phyloP scores from a whole-genome alignment of 2,113 vertebrate genomes.

The Origma solitaria region DNA sequence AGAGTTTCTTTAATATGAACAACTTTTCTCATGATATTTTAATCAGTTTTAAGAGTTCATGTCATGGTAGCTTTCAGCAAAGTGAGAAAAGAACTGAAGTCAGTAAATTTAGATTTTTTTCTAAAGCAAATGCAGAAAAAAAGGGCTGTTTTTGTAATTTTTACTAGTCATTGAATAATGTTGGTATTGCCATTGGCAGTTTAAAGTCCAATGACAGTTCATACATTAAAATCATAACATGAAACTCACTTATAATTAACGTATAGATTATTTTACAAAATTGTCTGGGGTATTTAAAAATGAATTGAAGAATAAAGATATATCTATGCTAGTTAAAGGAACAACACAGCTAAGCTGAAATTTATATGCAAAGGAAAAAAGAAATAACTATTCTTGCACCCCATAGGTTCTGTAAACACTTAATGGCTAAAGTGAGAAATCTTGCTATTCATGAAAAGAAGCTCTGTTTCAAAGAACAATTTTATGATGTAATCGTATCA shows the following conservation, averaged over 20 bases:
- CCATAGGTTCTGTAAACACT: background rate
- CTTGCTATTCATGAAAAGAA: background rate
- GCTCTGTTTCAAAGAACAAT: background rate
- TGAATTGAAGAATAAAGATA: background rate
- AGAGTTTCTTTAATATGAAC: background rate
- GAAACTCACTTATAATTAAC: background rate
- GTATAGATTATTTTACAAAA: background rate
- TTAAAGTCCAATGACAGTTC: background rate
- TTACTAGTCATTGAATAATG: background rate
- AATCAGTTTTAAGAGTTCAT: background rate
- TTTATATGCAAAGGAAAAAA: background rate
- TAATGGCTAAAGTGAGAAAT: background rate
- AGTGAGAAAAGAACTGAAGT: background rate
- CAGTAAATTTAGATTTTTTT: background rate
- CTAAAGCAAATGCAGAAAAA: background rate
- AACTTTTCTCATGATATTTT: background rate
- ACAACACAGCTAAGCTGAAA: background rate
- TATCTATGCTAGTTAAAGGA: background rate
- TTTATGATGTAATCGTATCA: background rate
- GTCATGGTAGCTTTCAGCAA: background rate
- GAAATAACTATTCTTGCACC: background rate
- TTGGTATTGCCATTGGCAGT: background rate
- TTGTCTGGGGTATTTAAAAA: background rate
- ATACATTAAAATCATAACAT: background rate
- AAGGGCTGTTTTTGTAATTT: background rate